Base-by-base conservation (phyloP, 1,140 invertebrate species). In the Odontomachus brunneus region DNA sequence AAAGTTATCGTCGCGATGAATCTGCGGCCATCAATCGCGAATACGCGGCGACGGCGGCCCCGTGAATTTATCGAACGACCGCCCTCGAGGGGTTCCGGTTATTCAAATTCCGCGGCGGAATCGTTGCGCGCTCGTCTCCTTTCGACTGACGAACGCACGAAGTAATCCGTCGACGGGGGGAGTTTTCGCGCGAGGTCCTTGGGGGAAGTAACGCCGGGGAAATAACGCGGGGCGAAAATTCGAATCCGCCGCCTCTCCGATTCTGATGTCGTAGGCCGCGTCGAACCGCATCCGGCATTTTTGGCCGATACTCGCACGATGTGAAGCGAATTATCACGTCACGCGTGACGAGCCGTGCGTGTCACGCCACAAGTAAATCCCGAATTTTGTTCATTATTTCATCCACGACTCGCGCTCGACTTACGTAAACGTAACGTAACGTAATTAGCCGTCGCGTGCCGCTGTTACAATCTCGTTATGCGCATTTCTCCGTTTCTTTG, bases 1-100 rank as follows among this genome's bases (percentile, higher is more conserved):
- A 59, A 74, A 82, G 83, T 85, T 84, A 81, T 82, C 69, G 67
- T 67, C 22, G 38, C 49, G 84, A 86, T 86, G 84, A 81, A 82
- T 86, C 83, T 48, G 62, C 22, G 33, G 49, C 24, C 67, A 63
- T 86, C 84, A 84, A 86, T 86, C 83, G 67, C 55, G 48, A 38
- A 55, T 24, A 71, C 66, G 59, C 33, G 24, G 60, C 12, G 74
- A 26, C 29, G 29, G 55, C 38, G n/a, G 38, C 38, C 38, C 5
- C 51, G 75, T 82, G 38, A 82, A 86, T 73, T 85, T 84, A 86
- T 85, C 65, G 83, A 33, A 15, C 60, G n/a, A n/a, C 19, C 22
- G 3, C 26, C 17, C 44, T 63, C 19, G 65, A 48, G 19, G n/a
- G n/a, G n/a, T 38, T 67, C 3, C 49, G 44, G 38, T 76, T 66